Conservation (phyloP, 2,797 vertebrate species). For the Sebastes glaucus region DNA sequence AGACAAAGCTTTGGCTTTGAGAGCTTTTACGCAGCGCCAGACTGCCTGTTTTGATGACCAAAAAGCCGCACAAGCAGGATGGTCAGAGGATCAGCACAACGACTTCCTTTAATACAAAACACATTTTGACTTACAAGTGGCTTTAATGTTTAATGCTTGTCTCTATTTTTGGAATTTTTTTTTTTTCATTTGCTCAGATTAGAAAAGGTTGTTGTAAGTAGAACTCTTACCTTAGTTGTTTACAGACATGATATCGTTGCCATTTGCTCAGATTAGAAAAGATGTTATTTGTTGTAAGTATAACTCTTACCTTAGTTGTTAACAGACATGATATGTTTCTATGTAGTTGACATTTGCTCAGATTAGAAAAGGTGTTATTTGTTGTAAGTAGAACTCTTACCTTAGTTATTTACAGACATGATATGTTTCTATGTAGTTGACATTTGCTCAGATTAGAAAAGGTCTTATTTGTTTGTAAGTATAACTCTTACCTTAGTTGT, state of each 20-base stretch:
- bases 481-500: slow-evolving; percentile 61
- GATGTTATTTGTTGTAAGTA: background rate
- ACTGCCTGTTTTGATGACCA: slow-evolving; percentile 27
- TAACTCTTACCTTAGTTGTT: slow-evolving; percentile 61
- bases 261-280: background rate
- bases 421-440: background rate
- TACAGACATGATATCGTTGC: background rate
- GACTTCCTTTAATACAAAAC: slow-evolving; percentile 14
- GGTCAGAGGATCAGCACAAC: background rate
- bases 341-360: background rate
- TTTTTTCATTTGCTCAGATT: background rate
- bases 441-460: background rate
- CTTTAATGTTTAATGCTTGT: background rate
- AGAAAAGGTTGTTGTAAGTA: background rate
- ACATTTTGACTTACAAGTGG: background rate
- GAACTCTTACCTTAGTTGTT: slow-evolving; percentile 60
- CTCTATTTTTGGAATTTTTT: background rate
- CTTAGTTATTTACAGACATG: slow-evolving; percentile 26
- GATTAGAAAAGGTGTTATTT: background rate
- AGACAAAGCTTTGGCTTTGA: slow-evolving; percentile 81
- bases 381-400: slow-evolving; percentile 52
- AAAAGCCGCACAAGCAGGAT: slow-evolving; percentile 35
- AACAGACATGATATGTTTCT: slow-evolving; percentile 14
- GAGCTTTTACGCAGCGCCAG: slow-evolving; percentile 52
- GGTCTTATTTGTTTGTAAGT: background rate